These are phyloP conservation scores for Dinoponera quadriceps DNA, from an alignment of 1,140 invertebrate species.

Conservation along the genomic window DNA sequence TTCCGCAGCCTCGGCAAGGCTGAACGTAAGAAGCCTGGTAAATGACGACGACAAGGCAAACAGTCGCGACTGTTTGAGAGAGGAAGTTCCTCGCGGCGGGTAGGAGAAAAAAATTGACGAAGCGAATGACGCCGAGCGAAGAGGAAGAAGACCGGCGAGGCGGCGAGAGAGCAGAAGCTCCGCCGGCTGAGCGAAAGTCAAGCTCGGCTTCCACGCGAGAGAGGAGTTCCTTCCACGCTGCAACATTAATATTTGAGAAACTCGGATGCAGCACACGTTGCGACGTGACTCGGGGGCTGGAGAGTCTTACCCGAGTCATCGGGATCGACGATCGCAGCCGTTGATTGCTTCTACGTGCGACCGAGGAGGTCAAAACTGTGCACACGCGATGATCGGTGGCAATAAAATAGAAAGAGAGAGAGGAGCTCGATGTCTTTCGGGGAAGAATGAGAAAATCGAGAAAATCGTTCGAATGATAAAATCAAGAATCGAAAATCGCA, in stretches of 20 bases:
- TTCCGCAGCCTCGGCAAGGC: neutral
- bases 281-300: conserved; percentile 55
- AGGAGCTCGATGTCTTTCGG: too few species aligned
- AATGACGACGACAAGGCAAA: neutral
- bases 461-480: too few species aligned
- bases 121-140: conserved; percentile 54
- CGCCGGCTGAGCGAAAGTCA: conserved; percentile 79
- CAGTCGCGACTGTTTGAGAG: conserved; percentile 12
- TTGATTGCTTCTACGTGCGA: neutral
- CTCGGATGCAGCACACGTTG: conserved; percentile 66
- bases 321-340: conserved; percentile 23
- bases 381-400: neutral
- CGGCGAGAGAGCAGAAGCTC: conserved; percentile 67
- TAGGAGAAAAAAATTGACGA: conserved; percentile 67
- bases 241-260: conserved; percentile 74
- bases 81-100: conserved; percentile 25
- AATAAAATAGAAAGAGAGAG: neutral
- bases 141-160: conserved; percentile 66
- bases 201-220: conserved; percentile 64
- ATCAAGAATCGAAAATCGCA: too few species aligned
- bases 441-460: too few species aligned
- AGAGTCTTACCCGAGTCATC: conserved; percentile 62
- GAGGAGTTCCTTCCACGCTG: conserved; percentile 45
- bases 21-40: neutral
- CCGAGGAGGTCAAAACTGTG: conserved; percentile 59